Conservation (phyloP, 1,140 invertebrate genomes). For the Harpegnathos saltator region DNA sequence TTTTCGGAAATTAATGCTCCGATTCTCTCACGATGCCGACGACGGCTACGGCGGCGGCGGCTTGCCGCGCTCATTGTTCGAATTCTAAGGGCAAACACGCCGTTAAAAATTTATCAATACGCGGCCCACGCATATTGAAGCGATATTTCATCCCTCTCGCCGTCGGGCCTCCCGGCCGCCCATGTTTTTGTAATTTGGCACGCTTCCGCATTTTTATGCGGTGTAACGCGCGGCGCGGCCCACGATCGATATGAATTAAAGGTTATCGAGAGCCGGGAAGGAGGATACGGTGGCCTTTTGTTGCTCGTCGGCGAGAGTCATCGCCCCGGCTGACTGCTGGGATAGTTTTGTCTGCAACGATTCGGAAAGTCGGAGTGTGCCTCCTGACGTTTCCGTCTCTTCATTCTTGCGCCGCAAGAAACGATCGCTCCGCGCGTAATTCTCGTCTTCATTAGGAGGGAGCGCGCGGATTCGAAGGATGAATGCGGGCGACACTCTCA, state of each 20-base stretch:
- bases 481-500: conserved; percentile 69
- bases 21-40: neutral
- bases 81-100: conserved; percentile 44
- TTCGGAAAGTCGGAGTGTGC: too few species aligned
- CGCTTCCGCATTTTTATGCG: neutral
- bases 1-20: conserved; percentile 80
- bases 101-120: conserved; percentile 39
- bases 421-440: conserved; percentile 8
- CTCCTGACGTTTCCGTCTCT: too few species aligned
- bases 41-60: neutral
- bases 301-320: neutral
- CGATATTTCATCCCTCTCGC: conserved; percentile 23
- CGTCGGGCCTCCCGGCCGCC: neutral
- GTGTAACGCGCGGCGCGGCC: neutral
- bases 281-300: neutral
- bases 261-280: neutral
- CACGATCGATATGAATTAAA: neutral
- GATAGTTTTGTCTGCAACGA: neutral
- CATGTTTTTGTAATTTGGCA: conserved; percentile 26
- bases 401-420: too few species aligned
- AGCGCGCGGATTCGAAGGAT: conserved; percentile 57
- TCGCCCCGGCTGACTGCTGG: neutral
- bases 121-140: conserved; percentile 9
- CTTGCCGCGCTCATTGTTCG: conserved; percentile 12
- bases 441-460: conserved; percentile 72